Evolutionary conservation across 1,140 invertebrate genomes (phyloP).

Genomic region (Chrysomallon squamiferum): DNA sequence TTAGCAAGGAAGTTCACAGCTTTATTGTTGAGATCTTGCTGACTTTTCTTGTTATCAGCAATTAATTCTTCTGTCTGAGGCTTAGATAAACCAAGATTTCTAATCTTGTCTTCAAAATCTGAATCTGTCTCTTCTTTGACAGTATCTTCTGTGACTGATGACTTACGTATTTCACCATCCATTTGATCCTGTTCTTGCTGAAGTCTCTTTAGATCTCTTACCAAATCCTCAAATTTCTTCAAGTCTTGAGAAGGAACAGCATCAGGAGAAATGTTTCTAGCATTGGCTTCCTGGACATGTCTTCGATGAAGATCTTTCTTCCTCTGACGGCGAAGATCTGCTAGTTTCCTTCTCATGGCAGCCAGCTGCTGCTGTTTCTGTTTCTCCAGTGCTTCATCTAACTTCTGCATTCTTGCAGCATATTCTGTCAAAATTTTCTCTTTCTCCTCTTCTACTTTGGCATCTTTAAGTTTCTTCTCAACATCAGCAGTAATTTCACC

Average conservation of each 20-base stretch:
- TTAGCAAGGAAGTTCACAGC: conserved; percentile 36
- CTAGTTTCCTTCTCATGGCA: conserved; percentile 40
- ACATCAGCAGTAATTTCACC: conserved; percentile 43
- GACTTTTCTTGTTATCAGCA: conserved; percentile 28
- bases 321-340: conserved; percentile 43
- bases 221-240: conserved; percentile 51
- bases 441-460: conserved; percentile 45
- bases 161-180: conserved; percentile 35
- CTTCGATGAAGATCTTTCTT: conserved; percentile 54
- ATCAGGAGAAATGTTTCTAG: conserved; percentile 39
- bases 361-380: conserved; percentile 53
- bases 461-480: conserved; percentile 38
- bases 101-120: conserved; percentile 14
- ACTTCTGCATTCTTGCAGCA: conserved; percentile 47
- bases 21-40: conserved; percentile 22
- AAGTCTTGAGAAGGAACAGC: conserved; percentile 44
- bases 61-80: conserved; percentile 14
- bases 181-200: conserved; percentile 45
- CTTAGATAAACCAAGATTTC: conserved; percentile 12
- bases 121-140: conserved; percentile 6
- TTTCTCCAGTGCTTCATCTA: conserved; percentile 53
- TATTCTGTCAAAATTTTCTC: conserved; percentile 56
- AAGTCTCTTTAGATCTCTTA: conserved; percentile 36
- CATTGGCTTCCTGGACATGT: conserved; percentile 51
- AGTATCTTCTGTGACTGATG: background rate